A percentile compares a stretch with the other conserved stretches of the same genome.
These are phyloP conservation scores for Agrotis clavis DNA, from an alignment of 2,888 invertebrate genomes.

Conservation along the genomic window DNA sequence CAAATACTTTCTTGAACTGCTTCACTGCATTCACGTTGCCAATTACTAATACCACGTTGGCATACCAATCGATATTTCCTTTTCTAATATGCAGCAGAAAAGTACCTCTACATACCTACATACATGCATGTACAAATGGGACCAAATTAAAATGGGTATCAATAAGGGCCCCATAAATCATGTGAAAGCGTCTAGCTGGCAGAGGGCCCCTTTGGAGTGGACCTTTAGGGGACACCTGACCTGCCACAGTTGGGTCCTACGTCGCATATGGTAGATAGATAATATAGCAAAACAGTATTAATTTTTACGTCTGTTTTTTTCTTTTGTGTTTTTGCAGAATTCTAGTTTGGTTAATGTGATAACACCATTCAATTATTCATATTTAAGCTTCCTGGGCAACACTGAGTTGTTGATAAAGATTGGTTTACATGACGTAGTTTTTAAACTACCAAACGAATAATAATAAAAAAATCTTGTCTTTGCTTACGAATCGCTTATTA, in stretches of 20 bases:
- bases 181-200: slow-evolving; percentile 82
- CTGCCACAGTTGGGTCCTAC: slow-evolving; percentile 73
- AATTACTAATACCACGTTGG: not conserved
- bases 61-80: slow-evolving; percentile 37
- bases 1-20: not conserved
- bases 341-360: not conserved
- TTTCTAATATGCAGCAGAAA: slow-evolving; percentile 32
- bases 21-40: not conserved
- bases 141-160: slow-evolving; percentile 86
- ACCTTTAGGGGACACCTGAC: slow-evolving; percentile 83
- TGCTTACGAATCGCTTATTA: not conserved
- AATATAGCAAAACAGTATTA: slow-evolving; percentile 21
- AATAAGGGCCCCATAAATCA: slow-evolving; percentile 87
- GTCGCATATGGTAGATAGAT: slow-evolving; percentile 57
- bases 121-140: slow-evolving; percentile 53
- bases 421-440: slow-evolving; percentile 29
- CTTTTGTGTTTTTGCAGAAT: not conserved
- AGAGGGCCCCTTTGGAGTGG: slow-evolving; percentile 84
- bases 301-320: not conserved
- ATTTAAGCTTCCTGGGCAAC: not conserved
- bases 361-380: not conserved
- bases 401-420: slow-evolving; percentile 5
- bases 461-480: not conserved
- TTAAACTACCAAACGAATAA: not conserved
- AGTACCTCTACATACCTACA: slow-evolving; percentile 44